These are phyloP conservation scores for Lucinisca nassula DNA, from an alignment of 2,888 invertebrate genomes.

Conservation along the genomic window DNA sequence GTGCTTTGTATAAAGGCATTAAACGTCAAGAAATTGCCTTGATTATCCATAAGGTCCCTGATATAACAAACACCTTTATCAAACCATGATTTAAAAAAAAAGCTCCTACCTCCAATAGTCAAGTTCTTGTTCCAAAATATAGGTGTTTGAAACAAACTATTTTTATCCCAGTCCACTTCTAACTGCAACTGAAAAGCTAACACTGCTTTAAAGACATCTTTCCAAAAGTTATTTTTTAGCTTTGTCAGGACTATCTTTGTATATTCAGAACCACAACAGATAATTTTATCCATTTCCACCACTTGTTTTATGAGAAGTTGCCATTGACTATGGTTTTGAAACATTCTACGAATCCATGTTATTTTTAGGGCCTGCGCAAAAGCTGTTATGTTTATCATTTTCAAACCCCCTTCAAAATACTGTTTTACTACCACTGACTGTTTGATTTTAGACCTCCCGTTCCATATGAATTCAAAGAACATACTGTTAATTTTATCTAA, in stretches of 20 bases:
- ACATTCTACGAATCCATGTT: background rate
- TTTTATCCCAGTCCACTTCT: too few species aligned
- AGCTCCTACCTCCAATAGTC: too few species aligned
- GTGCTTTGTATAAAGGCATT: too few species aligned
- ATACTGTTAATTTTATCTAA: background rate
- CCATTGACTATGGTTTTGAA: background rate
- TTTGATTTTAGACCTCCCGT: background rate
- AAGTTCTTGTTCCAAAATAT: too few species aligned
- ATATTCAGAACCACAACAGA: background rate
- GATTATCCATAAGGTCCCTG: too few species aligned
- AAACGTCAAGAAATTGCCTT: too few species aligned
- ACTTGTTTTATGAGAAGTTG: background rate
- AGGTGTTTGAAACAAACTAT: too few species aligned
- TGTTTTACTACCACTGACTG: background rate
- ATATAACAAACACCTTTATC: too few species aligned
- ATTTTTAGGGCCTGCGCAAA: background rate
- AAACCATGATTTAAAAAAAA: too few species aligned
- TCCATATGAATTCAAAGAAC: background rate
- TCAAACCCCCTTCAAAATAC: background rate
- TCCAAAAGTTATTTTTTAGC: background rate
- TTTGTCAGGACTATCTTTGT: background rate
- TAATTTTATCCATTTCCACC: background rate
- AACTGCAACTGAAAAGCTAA: too few species aligned
- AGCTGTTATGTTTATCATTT: too few species aligned
- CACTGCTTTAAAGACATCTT: background rate